Base-by-base conservation (phyloP, 2,113 vertebrate genomes). In the Oncorhynchus mykiss region DNA sequence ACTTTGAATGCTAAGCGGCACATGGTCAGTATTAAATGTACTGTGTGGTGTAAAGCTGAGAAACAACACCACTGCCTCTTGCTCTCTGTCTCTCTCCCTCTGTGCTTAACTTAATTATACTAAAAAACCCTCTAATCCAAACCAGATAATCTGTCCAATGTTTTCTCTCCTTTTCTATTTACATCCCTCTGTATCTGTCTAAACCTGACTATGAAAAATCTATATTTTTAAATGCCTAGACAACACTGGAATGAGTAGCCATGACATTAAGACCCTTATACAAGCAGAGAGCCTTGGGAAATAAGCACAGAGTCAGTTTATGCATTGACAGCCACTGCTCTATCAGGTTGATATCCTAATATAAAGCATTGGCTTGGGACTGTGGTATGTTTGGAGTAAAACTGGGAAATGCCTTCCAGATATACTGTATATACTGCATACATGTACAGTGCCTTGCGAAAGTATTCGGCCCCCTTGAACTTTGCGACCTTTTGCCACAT, bases 101-200 rank as follows among this genome's bases (percentile, higher is more conserved):
- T 70, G 71, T 78, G 77, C 78, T 78, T 75, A 77, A 82, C 82
- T 80, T 86, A 48, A 85, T 85, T 83, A 75, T 67, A 79, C 80
- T 87, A 68, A 87, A 87, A 87, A 80, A 62, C 49, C 48, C 76
- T 75, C 71, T 86, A 80, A 86, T 82, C 85, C 82, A 62, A 65
- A 14, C 25, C 49, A 72, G 16, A 87, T 87, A 84, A 85, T 87
- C 85, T 81, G 80, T 82, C 80, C 76, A 62, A 22, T 62, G 59
- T n/a, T 62, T 62, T 62, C 59, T 62, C 59, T 22, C n/a, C n/a
- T 22, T 57, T 57, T 57, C 54, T 57, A 18, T 57, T 22, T 22
- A 62, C 59, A 22, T 62, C 59, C 59, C 20, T 62, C 59, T 62
- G 20, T 62, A 8, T 22, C n/a, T 62, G 20, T 62, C 59, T 62